These are phyloP conservation scores for Leguminivora glycinivorella DNA, from an alignment of 1,140 invertebrate species.

Conservation along the genomic window DNA sequence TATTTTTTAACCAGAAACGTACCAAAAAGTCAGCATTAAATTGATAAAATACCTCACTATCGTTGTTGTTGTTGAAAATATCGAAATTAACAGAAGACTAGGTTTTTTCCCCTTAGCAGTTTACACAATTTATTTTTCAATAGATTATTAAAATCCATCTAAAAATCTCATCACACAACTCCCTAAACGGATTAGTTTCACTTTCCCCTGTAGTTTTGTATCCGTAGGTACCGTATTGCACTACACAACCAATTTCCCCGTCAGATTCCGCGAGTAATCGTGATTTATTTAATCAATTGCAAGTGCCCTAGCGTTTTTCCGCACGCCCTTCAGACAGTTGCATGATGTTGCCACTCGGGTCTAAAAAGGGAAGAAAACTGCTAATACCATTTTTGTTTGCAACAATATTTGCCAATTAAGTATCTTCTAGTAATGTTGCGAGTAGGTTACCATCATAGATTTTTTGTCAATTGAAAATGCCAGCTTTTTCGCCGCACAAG, in stretches of 20 bases:
- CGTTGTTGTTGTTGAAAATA: too few relatives aligned
- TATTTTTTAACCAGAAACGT: too few relatives aligned
- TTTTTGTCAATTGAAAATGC: conserved; percentile 32
- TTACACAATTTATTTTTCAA: too few relatives aligned
- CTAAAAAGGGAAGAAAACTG: too few relatives aligned
- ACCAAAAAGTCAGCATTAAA: too few relatives aligned
- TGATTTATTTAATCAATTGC: conserved; percentile 37
- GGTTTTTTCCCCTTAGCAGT: too few relatives aligned
- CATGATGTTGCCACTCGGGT: not conserved
- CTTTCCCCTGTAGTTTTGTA: not conserved
- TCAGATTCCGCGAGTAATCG: conserved; percentile 25
- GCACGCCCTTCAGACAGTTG: not conserved
- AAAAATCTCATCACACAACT: not conserved
- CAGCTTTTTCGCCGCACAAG: not conserved
- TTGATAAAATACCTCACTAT: too few relatives aligned
- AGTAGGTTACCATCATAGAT: conserved; percentile 37
- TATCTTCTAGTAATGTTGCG: not conserved
- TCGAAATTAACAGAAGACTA: too few relatives aligned
- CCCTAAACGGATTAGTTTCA: not conserved
- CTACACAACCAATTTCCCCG: conserved; percentile 5
- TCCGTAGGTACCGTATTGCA: too few relatives aligned
- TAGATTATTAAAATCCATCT: not conserved
- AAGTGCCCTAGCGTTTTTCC: not conserved
- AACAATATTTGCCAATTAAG: too few relatives aligned
- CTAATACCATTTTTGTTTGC: too few relatives aligned